phyloP scores from a whole-genome alignment of 2,888 invertebrate genomes.

The Petrolisthes manimaculis region DNA sequence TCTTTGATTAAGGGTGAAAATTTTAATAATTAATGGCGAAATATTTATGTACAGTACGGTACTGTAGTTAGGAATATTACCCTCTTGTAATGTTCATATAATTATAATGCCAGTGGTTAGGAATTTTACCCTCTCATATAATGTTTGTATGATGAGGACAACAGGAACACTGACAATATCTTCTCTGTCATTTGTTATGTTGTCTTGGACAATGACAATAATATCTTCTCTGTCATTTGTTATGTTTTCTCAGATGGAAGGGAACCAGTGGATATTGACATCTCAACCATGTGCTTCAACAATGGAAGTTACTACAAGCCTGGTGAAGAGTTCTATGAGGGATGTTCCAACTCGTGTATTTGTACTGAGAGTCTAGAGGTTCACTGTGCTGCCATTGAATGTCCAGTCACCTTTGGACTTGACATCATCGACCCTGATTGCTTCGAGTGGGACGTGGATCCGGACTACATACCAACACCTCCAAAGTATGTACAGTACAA shows the following conservation, averaged over 20 bases:
- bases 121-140: no score
- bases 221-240: no score
- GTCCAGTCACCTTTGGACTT: slow-evolving; percentile 86
- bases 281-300: slow-evolving; percentile 67
- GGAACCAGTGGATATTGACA: slow-evolving; percentile 24
- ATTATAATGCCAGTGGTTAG: no score
- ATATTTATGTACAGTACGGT: no score
- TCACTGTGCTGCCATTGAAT: slow-evolving; percentile 84
- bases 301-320: slow-evolving; percentile 69
- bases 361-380: slow-evolving; percentile 77
- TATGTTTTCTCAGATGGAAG: background rate
- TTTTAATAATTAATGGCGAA: no score
- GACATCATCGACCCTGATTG: slow-evolving; percentile 87
- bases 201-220: no score
- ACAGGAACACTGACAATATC: no score
- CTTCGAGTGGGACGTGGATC: slow-evolving; percentile 80
- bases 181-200: no score
- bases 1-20: no score
- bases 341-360: slow-evolving; percentile 83
- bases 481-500: slow-evolving; percentile 66
- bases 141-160: no score
- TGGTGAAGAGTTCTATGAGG: slow-evolving; percentile 84
- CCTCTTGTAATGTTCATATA: no score
- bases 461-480: slow-evolving; percentile 67
- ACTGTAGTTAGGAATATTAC: no score